phyloP scores from a whole-genome alignment of 2,888 invertebrate species.

The Didymodactylos carnosus region DNA sequence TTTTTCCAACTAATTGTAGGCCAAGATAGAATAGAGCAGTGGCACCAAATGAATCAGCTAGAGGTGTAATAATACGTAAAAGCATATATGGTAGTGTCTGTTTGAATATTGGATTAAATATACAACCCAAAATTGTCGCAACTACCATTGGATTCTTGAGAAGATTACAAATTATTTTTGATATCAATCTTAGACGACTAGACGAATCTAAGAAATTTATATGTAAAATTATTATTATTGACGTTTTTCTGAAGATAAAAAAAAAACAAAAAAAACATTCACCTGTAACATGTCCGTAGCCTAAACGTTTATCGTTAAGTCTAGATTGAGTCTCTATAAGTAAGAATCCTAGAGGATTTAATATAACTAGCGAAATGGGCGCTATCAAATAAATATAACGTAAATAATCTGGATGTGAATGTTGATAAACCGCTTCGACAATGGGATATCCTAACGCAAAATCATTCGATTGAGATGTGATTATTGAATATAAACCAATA shows the following conservation, averaged over 20 bases:
- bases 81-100: constrained; percentile 56
- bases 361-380: constrained; percentile 69
- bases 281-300: not conserved
- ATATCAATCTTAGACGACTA: too few relatives aligned
- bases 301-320: constrained; percentile 20
- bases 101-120: constrained; percentile 59
- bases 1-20: constrained; percentile 72
- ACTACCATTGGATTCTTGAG: constrained; percentile 67
- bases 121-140: constrained; percentile 71
- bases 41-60: constrained; percentile 59
- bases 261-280: not conserved
- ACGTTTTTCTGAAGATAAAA: too few relatives aligned
- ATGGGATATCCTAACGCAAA: constrained; percentile 89
- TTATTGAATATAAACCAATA: constrained; percentile 75
- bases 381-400: constrained; percentile 76
- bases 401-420: constrained; percentile 68
- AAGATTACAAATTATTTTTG: constrained; percentile 35
- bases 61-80: constrained; percentile 45
- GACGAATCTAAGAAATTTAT: too few relatives aligned
- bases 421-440: constrained; percentile 62
- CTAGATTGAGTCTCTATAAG: constrained; percentile 61
- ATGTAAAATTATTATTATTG: too few relatives aligned
- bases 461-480: constrained; percentile 88
- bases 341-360: constrained; percentile 74
- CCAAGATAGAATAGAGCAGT: constrained; percentile 73